Evolutionary conservation across 2,797 vertebrate genomes (phyloP).

Genomic region (Acanthurus lineatus): DNA sequence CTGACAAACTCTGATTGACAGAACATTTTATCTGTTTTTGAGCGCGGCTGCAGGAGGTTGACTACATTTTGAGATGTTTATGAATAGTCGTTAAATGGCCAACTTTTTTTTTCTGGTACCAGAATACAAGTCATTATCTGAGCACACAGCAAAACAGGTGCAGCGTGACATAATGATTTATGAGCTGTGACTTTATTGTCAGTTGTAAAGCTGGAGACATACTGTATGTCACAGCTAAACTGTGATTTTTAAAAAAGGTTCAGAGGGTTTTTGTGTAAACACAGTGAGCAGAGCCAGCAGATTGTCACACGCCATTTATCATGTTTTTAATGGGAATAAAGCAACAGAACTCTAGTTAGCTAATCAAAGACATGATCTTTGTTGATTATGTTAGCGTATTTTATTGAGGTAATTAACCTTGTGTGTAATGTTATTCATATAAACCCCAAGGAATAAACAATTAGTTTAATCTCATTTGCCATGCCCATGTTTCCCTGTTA

Average conservation of each 20-base stretch:
- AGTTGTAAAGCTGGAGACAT: conserved; percentile 74
- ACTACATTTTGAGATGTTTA: conserved; percentile 63
- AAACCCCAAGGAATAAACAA: conserved; percentile 70
- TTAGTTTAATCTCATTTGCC: conserved; percentile 68
- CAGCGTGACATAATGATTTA: conserved; percentile 74
- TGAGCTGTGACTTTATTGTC: conserved; percentile 79
- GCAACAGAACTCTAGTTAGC: conserved; percentile 67
- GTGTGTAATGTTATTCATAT: conserved; percentile 65
- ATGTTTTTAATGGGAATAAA: conserved; percentile 75
- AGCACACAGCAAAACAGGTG: conserved; percentile 70
- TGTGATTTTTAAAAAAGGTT: conserved; percentile 67
- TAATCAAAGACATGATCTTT: conserved; percentile 79
- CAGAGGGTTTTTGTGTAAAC: conserved; percentile 69
- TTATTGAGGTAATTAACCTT: conserved; percentile 76
- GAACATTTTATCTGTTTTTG: conserved; percentile 58
- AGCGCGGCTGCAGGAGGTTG: conserved; percentile 35
- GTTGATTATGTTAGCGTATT: conserved; percentile 59
- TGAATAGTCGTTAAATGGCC: conserved; percentile 63
- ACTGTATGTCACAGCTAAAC: conserved; percentile 67
- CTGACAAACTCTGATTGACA: conserved; percentile 63
- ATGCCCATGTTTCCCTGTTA: conserved; percentile 36
- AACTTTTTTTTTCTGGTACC: conserved; percentile 50
- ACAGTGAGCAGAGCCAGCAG: conserved; percentile 57
- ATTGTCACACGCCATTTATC: conserved; percentile 74
- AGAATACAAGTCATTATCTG: conserved; percentile 75